Evolutionary conservation across 2,797 vertebrate genomes (phyloP).

Genomic region (Muscicapa striata): DNA sequence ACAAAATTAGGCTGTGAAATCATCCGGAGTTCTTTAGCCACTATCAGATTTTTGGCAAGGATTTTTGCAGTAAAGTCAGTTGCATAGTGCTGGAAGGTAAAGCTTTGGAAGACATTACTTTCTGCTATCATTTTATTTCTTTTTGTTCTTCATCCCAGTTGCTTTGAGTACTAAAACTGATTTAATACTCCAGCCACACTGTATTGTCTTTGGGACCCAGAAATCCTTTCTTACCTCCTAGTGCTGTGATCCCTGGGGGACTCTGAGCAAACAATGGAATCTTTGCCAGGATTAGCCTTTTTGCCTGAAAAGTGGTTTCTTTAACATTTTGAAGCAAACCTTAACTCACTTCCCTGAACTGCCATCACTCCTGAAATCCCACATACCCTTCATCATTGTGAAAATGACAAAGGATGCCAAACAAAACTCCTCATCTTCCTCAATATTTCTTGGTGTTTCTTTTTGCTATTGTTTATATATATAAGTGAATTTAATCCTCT

Average conservation of each 20-base stretch:
- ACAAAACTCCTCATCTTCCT: background rate
- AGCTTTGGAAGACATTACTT: background rate
- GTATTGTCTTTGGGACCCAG: conserved; percentile 50
- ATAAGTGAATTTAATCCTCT: background rate
- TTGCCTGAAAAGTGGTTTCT: background rate
- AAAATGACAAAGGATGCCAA: background rate
- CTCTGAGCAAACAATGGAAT: conserved; percentile 47
- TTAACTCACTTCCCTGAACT: conserved; percentile 74
- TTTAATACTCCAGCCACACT: accelerated
- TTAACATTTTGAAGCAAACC: background rate
- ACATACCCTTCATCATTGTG: conserved; percentile 58
- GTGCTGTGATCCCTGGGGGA: conserved; percentile 65
- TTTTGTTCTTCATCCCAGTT: background rate
- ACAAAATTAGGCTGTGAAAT: background rate
- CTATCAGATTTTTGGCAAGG: background rate
- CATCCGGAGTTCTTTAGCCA: background rate
- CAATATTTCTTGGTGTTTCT: background rate
- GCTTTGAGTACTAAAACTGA: background rate
- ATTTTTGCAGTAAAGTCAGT: background rate
- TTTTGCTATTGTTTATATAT: background rate
- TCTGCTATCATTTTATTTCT: background rate
- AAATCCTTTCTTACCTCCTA: conserved; percentile 62
- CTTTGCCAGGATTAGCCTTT: background rate
- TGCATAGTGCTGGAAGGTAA: background rate
- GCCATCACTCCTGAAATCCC: conserved; percentile 74